These are phyloP conservation scores for Takifugu rubripes DNA, from an alignment of 2,797 vertebrate genomes.

Conservation along the genomic window DNA sequence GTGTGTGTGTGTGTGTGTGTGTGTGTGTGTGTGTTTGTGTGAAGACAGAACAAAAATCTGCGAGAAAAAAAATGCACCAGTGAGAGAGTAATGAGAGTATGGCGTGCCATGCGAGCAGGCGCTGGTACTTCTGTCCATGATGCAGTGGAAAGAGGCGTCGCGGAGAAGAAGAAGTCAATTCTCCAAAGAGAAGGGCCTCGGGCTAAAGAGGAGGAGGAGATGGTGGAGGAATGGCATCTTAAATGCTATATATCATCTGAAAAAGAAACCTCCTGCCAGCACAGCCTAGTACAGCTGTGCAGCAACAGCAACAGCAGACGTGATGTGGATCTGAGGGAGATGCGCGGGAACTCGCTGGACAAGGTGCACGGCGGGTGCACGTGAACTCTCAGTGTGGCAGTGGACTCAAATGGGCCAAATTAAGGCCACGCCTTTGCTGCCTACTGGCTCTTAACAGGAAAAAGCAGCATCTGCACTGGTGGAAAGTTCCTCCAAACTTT, in stretches of 20 bases:
- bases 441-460: too few species aligned
- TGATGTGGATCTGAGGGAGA: slow-evolving; percentile 3
- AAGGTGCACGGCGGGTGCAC: too few species aligned
- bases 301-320: neutral
- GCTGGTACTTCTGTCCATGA: slow-evolving; percentile 9
- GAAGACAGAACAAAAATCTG: slow-evolving; percentile 4
- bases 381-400: too few species aligned
- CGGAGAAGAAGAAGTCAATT: slow-evolving; percentile 40
- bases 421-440: too few species aligned
- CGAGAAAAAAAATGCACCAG: slow-evolving; percentile 8
- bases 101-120: neutral
- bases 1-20: slow-evolving; percentile 3
- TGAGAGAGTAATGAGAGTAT: slow-evolving; percentile 17
- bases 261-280: slow-evolving; percentile 4
- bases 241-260: slow-evolving; percentile 63
- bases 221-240: slow-evolving; percentile 68
- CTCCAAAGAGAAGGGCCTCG: slow-evolving; percentile 24
- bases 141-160: slow-evolving; percentile 19
- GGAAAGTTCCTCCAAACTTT: too few species aligned
- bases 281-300: neutral
- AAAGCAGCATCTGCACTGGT: too few species aligned
- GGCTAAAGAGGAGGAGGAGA: slow-evolving; percentile 17
- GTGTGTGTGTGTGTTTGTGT: slow-evolving; percentile 1
- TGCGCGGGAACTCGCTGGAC: neutral
- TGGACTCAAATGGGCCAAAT: too few species aligned